A percentile compares a stretch with the other conserved stretches of the same genome.
These are phyloP conservation scores for Eristalinus sepulchralis DNA, from an alignment of 2,888 invertebrate species.

Conservation along the genomic window DNA sequence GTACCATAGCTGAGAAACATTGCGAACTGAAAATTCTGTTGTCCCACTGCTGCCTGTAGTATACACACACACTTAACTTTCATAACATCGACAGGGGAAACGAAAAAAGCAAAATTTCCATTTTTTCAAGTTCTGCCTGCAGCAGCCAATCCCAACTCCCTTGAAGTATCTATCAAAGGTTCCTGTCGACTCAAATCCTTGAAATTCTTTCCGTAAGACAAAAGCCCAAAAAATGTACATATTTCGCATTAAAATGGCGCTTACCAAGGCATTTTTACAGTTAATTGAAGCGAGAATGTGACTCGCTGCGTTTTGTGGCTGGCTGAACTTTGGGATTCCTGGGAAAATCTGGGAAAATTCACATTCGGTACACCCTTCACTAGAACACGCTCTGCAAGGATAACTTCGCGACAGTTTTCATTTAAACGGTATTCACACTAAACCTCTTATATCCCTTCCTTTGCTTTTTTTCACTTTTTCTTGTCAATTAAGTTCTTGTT, in stretches of 20 bases:
- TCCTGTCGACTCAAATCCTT: constrained; percentile 28
- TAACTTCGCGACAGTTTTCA: constrained; percentile 28
- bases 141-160: background rate
- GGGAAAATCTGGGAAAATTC: constrained; percentile 32
- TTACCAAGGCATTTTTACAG: constrained; percentile 72
- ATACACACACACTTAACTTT: constrained; percentile 73
- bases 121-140: constrained; percentile 59
- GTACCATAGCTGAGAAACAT: constrained; percentile 30
- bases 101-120: background rate
- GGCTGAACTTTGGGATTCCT: background rate
- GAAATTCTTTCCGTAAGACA: constrained; percentile 2
- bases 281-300: constrained; percentile 16
- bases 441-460: constrained; percentile 11
- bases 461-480: constrained; percentile 6
- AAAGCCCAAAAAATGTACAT: constrained; percentile 7
- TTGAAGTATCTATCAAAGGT: background rate
- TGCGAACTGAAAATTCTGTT: constrained; percentile 63
- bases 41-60: constrained; percentile 67
- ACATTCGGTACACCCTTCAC: background rate
- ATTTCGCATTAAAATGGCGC: constrained; percentile 73
- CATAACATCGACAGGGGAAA: background rate
- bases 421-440: constrained; percentile 21
- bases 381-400: constrained; percentile 14
- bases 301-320: background rate
- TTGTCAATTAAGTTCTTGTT: constrained; percentile 20